Evolutionary conservation across 2,113 vertebrate species (phyloP).

Genomic region (Oncorhynchus clarkii): DNA sequence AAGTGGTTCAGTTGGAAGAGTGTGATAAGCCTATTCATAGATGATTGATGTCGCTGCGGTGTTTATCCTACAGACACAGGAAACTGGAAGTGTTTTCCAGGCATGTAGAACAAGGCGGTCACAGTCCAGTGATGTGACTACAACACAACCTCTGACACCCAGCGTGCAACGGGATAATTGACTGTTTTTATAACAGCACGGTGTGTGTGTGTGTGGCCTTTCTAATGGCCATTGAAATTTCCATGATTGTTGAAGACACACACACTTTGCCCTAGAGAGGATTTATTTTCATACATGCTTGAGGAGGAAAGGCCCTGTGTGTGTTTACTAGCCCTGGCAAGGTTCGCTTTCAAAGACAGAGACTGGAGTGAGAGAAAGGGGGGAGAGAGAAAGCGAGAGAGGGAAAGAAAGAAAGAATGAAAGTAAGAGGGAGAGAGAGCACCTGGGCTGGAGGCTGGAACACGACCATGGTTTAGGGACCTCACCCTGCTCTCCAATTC

Average conservation of each 20-base stretch:
- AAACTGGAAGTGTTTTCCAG: conserved; percentile 27
- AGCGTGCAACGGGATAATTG: conserved; percentile 35
- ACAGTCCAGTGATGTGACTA: conserved; percentile 26
- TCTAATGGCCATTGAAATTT: conserved; percentile 64
- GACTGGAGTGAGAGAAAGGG: too few species aligned
- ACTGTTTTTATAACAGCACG: conserved; percentile 62
- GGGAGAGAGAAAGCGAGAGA: too few species aligned
- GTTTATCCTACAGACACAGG: neutral
- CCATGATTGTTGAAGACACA: conserved; percentile 72
- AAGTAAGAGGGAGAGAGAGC: too few species aligned
- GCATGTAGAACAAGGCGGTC: conserved; percentile 8
- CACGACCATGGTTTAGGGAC: too few species aligned
- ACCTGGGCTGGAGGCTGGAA: too few species aligned
- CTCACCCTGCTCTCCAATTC: too few species aligned
- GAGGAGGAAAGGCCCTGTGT: conserved; percentile 62
- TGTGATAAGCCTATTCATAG: too few species aligned
- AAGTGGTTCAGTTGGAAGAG: too few species aligned
- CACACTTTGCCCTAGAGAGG: conserved; percentile 69
- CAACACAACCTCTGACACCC: conserved; percentile 43
- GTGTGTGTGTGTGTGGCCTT: conserved; percentile 33
- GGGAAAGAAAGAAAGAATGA: too few species aligned
- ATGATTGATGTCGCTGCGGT: too few species aligned
- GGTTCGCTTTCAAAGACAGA: conserved; percentile 66
- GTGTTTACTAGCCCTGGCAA: conserved; percentile 75
- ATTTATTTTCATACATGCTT: conserved; percentile 80